Conservation (phyloP, 2,888 invertebrate genomes). For the Nemoura dubitans region DNA sequence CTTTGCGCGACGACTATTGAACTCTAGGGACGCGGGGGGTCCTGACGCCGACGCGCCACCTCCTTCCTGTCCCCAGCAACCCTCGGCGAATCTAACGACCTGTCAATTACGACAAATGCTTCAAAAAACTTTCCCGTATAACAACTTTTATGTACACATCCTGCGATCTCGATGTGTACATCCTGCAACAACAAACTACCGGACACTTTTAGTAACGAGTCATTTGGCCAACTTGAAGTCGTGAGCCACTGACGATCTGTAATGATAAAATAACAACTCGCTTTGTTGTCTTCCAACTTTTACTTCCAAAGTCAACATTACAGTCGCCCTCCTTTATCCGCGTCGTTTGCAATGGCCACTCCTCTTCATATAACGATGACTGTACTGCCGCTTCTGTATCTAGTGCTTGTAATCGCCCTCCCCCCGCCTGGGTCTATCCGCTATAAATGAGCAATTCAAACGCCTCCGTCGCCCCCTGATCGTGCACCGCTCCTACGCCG, state of each 20-base stretch:
- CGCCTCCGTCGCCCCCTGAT: no score
- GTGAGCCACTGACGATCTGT: neutral
- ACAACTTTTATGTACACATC: neutral
- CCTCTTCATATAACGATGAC: no score
- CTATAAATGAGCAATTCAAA: no score
- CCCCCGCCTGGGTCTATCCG: no score
- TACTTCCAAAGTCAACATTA: neutral
- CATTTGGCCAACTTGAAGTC: neutral
- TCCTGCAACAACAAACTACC: neutral
- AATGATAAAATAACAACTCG: conserved; percentile 1
- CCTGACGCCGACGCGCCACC: neutral
- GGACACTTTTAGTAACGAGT: neutral
- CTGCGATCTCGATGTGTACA: no score
- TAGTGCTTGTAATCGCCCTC: no score
- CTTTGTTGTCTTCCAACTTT: neutral
- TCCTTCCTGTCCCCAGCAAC: neutral
- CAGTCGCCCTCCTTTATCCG: neutral
- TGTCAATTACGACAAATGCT: conserved; percentile 7
- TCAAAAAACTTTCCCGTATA: neutral
- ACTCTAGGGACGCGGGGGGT: neutral
- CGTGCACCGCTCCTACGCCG: no score
- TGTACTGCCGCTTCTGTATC: no score
- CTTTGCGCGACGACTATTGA: neutral
- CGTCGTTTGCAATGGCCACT: neutral
- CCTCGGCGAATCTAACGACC: neutral